These are phyloP conservation scores for Daboia siamensis DNA, from an alignment of 2,113 vertebrate genomes.

Conservation along the genomic window DNA sequence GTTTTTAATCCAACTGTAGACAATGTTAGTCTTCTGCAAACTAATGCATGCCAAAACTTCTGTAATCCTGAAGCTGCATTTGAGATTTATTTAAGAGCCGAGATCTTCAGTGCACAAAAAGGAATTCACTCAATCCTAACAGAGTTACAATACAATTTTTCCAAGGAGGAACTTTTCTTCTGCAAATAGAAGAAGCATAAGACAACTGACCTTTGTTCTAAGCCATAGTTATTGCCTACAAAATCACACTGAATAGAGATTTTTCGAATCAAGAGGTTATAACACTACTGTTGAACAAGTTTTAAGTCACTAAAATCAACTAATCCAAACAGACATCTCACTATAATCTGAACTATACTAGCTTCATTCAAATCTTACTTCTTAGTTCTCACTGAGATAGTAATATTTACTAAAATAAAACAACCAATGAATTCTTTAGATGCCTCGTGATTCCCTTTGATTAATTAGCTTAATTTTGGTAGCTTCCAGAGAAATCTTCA, in stretches of 20 bases:
- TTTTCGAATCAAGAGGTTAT: neutral
- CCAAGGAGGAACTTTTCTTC: neutral
- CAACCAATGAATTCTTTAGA: neutral
- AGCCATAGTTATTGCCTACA: neutral
- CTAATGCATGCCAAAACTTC: neutral
- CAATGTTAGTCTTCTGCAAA: neutral
- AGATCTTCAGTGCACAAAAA: neutral
- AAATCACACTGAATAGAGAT: neutral
- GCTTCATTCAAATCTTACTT: neutral
- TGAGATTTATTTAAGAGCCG: neutral
- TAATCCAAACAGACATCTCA: neutral
- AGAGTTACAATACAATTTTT: neutral
- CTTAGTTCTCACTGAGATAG: neutral
- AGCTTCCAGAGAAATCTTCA: neutral
- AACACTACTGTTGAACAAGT: neutral
- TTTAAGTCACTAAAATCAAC: neutral
- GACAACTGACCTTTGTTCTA: neutral
- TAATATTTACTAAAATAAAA: neutral
- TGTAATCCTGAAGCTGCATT: neutral
- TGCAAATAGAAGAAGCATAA: neutral
- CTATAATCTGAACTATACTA: neutral
- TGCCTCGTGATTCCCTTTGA: neutral
- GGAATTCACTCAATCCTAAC: neutral
- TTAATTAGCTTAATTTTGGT: neutral
- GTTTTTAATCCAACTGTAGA: neutral